Evolutionary conservation across 64 coral and sea anemone genomes (phyloP).

Genomic region (Dendrophyllia cribrosa): DNA sequence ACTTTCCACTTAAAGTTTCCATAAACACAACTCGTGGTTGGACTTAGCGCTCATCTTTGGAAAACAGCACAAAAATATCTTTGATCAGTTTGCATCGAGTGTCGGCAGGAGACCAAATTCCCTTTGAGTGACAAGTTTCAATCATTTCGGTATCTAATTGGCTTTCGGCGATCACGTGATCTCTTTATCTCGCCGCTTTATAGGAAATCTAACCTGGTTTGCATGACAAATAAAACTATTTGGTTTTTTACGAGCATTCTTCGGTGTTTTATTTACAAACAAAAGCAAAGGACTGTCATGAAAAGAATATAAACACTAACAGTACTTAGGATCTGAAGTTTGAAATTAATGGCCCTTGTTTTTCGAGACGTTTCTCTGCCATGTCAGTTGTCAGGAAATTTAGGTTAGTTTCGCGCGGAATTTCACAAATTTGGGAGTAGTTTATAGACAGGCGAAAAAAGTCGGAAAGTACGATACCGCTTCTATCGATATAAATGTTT

Average conservation of each 20-base stretch:
- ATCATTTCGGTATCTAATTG: constrained; percentile 5
- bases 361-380: background rate
- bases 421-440: constrained; percentile 12
- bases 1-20: background rate
- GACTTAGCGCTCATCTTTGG: constrained; percentile 11
- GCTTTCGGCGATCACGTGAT: constrained; percentile 2
- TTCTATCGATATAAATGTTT: background rate
- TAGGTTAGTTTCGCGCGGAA: background rate
- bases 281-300: background rate
- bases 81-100: background rate
- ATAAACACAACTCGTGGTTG: constrained; percentile 1
- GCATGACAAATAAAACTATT: constrained; percentile 40
- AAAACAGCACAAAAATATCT: constrained; percentile 6
- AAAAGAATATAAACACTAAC: background rate
- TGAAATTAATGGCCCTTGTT: background rate
- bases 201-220: constrained; percentile 8
- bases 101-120: constrained; percentile 28
- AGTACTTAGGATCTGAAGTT: background rate
- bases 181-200: constrained; percentile 13
- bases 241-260: constrained; percentile 13
- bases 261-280: constrained; percentile 20
- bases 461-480: background rate
- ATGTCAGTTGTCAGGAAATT: background rate
- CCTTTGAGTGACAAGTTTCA: constrained; percentile 38
- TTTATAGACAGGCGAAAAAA: background rate